Conservation (phyloP, 2,888 invertebrate species). For the Neoaliturus tenellus region DNA sequence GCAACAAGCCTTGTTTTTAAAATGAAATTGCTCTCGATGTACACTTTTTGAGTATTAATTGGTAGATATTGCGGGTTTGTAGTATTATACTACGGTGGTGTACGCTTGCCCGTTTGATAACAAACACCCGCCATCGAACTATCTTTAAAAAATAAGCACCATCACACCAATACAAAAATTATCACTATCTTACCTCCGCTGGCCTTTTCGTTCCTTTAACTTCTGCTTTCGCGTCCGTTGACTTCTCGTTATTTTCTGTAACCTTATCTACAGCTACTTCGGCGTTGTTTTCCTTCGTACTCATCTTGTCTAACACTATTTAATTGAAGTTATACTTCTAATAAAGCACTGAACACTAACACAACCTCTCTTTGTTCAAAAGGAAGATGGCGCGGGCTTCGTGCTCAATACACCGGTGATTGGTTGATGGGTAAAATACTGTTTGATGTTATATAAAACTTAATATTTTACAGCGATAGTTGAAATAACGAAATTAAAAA, state of each 20-base stretch:
- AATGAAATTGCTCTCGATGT: neutral
- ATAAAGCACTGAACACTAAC: slow-evolving; percentile 65
- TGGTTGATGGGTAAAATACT: slow-evolving; percentile 65
- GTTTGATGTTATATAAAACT: neutral
- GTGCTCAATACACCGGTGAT: slow-evolving; percentile 72
- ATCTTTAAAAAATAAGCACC: neutral
- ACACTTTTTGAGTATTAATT: neutral
- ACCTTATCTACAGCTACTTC: slow-evolving; percentile 91
- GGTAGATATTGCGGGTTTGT: neutral
- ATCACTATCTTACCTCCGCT: slow-evolving; percentile 84
- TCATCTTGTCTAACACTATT: slow-evolving; percentile 75
- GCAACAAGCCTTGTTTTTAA: neutral
- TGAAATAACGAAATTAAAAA: neutral
- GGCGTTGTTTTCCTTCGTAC: slow-evolving; percentile 89
- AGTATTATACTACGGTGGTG: neutral
- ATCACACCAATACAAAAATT: neutral
- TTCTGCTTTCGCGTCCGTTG: slow-evolving; percentile 86
- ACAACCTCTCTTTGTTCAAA: slow-evolving; percentile 84
- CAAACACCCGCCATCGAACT: neutral
- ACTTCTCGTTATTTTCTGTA: slow-evolving; percentile 84
- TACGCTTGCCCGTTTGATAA: neutral
- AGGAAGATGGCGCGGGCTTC: slow-evolving; percentile 88
- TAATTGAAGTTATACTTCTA: slow-evolving; percentile 65
- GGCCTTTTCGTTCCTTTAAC: slow-evolving; percentile 92
- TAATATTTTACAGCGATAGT: neutral